Conservation (phyloP, 2,888 invertebrate species). For the Apodemia hepburni region DNA sequence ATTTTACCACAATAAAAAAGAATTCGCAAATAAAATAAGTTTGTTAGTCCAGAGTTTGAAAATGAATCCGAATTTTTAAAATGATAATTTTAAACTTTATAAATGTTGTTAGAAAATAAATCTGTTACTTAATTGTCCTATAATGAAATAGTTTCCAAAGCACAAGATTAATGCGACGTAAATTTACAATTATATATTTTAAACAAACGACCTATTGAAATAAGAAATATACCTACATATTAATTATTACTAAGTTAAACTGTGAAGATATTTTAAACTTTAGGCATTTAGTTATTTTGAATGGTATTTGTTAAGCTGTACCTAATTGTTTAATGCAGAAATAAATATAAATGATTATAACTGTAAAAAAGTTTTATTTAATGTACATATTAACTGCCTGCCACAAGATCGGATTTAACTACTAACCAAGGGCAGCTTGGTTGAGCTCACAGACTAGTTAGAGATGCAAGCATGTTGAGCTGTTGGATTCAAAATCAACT, state of each 20-base stretch:
- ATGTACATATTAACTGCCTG: too few relatives aligned
- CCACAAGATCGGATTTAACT: too few relatives aligned
- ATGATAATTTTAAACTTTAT: too few relatives aligned
- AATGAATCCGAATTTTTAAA: too few relatives aligned
- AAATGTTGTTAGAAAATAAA: too few relatives aligned
- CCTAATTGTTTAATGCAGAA: not conserved
- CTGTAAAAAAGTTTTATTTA: slow-evolving; percentile 10
- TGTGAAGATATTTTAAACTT: not conserved
- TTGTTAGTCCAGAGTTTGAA: too few relatives aligned
- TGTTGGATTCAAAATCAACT: too few relatives aligned
- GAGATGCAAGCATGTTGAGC: too few relatives aligned
- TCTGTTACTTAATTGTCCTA: not conserved
- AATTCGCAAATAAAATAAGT: too few relatives aligned
- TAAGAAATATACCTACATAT: slow-evolving; percentile 1
- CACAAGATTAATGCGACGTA: not conserved
- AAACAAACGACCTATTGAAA: not conserved
- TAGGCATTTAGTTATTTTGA: slow-evolving; percentile 1
- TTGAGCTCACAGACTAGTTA: too few relatives aligned
- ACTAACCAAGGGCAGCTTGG: too few relatives aligned
- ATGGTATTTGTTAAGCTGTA: slow-evolving; percentile 8
- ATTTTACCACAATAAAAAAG: too few relatives aligned
- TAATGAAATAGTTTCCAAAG: not conserved
- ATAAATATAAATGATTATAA: slow-evolving; percentile 1
- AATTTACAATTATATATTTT: not conserved
- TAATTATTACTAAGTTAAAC: not conserved